Conservation (phyloP, 2,113 vertebrate species). For the Phalacrocorax brasilianus region DNA sequence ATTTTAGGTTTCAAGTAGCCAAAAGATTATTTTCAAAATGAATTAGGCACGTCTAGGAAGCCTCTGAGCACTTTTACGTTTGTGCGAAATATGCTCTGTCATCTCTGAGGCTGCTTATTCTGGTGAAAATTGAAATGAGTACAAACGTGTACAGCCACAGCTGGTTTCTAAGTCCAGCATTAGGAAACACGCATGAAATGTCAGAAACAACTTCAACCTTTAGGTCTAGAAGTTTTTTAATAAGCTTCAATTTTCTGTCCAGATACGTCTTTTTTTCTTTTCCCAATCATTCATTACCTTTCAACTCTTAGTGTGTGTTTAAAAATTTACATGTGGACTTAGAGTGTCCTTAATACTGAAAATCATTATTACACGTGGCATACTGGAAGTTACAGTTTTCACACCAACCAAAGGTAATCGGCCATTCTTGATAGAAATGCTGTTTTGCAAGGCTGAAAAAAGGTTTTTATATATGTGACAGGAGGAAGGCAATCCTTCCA, state of each 20-base stretch:
- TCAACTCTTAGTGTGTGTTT: neutral
- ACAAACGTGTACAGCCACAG: neutral
- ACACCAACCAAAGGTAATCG: neutral
- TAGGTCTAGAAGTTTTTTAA: neutral
- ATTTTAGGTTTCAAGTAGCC: neutral
- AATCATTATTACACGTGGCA: neutral
- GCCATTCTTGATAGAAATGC: neutral
- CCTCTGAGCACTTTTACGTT: constrained; percentile 68
- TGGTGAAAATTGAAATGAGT: neutral
- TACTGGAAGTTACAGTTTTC: neutral
- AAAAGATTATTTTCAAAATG: neutral
- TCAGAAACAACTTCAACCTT: neutral
- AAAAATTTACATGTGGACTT: neutral
- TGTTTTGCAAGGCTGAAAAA: neutral
- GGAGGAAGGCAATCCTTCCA: neutral
- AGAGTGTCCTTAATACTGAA: neutral
- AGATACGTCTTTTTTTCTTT: neutral
- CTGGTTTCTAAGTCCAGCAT: neutral
- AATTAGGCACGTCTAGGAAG: neutral
- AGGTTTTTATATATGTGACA: neutral
- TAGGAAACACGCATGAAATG: neutral
- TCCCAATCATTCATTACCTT: neutral
- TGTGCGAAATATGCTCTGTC: neutral
- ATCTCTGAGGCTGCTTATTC: neutral
- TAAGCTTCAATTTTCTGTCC: neutral